Percentiles rank a stretch among this genome's conserved stretches.
These are phyloP conservation scores for Andrena minutula DNA, from an alignment of 2,888 invertebrate genomes.

Conservation along the genomic window DNA sequence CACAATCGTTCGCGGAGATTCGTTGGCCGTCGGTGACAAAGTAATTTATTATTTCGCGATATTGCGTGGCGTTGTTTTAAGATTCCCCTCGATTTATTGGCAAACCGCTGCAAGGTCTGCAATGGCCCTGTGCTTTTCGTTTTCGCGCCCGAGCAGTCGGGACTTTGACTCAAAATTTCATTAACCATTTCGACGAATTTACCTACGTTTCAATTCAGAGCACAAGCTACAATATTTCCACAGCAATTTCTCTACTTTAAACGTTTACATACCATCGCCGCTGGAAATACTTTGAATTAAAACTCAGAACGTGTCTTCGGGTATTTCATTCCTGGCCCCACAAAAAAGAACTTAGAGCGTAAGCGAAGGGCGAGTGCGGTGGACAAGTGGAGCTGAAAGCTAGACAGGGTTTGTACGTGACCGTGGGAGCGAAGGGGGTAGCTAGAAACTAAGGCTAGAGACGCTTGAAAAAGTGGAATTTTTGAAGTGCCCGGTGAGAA, in stretches of 20 bases:
- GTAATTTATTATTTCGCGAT: slow-evolving; percentile 49
- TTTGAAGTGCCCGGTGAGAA: slow-evolving; percentile 16
- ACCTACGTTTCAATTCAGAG: too few species aligned
- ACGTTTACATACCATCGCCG: background rate
- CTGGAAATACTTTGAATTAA: background rate
- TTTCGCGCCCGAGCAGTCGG: background rate
- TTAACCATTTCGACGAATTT: too few species aligned
- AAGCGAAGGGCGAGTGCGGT: slow-evolving; percentile 13
- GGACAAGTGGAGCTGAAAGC: slow-evolving; percentile 21
- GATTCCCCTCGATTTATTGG: slow-evolving; percentile 43
- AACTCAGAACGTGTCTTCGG: background rate
- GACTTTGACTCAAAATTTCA: background rate
- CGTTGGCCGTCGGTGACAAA: slow-evolving; percentile 21
- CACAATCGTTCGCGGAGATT: slow-evolving; percentile 12
- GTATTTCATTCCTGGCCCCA: slow-evolving; percentile 1
- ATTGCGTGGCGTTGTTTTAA: slow-evolving; percentile 35
- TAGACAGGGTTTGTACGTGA: slow-evolving; percentile 32
- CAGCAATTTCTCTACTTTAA: background rate
- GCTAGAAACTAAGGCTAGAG: slow-evolving; percentile 2
- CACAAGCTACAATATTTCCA: too few species aligned
- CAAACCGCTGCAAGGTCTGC: background rate
- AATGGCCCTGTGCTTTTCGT: background rate
- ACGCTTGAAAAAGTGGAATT: slow-evolving; percentile 28
- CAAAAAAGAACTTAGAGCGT: background rate
- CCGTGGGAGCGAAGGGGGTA: background rate